Base-by-base conservation (phyloP, 2,113 vertebrate genomes). In the Bothrops jararaca region DNA sequence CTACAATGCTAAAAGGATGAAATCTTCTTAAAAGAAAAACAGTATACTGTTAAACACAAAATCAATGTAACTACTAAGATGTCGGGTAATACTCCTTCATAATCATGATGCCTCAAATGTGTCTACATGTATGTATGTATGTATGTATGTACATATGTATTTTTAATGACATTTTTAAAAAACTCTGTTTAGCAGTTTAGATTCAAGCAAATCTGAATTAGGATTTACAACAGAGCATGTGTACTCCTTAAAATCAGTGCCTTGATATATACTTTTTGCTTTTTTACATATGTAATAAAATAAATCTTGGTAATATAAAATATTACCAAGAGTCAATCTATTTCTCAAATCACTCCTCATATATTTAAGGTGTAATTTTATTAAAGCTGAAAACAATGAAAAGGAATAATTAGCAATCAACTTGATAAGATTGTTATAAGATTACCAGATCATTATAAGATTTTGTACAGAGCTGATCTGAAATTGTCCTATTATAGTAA, bases 311-410 rank as follows among this genome's bases (percentile, higher is more conserved):
- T 80, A 20, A 80, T 39, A 15, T n/a, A 69, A 56, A 69, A 69
- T 69, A 69, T 69, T 69, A n/a, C 3, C 11, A 69, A 69, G 29
- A 69, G 60, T 80, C 34, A 80, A 20, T 39, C 69, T 80, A 20
- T 80, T 80, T 53, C 11, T 24, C 20, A 87, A 7, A 39, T 53
- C 6, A 39, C 24, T 39, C 50, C 12, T 88, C 64, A 42, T 74
- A 54, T 39, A 39, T 69, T n/a, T 29, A 26, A n/a, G 42, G 29
- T 53, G 0, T 15, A 3, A 26, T 56, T 74, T 91, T 69, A 60
- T 1, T 57, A 93, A 91, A 91, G 56, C 42, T 92, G 54, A 93
- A 93, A 56, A 90, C 8, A 87, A 50, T 85, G 15, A 86, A 91
- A 56, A 92, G 57, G 20, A 42, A 58, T 95, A 93, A 9, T 45